These are phyloP conservation scores for Hylyphantes graminicola DNA, from an alignment of 1,140 invertebrate species.

Conservation along the genomic window DNA sequence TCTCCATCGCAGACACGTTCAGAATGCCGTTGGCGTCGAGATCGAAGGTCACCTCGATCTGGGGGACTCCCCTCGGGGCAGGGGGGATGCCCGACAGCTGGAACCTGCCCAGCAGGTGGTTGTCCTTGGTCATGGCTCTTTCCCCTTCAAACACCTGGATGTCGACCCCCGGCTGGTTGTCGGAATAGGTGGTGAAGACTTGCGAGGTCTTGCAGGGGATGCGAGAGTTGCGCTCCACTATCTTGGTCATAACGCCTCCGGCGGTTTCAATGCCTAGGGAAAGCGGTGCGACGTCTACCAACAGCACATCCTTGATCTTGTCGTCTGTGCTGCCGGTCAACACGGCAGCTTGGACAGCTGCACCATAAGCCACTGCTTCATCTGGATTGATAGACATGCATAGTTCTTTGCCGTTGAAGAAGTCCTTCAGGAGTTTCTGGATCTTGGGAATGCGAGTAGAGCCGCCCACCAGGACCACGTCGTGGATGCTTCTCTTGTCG, in stretches of 20 bases:
- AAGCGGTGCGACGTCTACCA: no score
- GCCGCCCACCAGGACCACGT: constrained; percentile 72
- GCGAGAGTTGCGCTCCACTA: constrained; percentile 67
- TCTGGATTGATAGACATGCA: constrained; percentile 75
- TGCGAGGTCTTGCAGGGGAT: constrained; percentile 67
- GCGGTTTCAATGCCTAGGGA: no score
- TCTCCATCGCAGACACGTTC: constrained; percentile 70
- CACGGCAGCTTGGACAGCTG: constrained; percentile 72
- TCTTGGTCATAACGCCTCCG: no score
- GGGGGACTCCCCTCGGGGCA: constrained; percentile 73
- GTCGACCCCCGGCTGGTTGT: constrained; percentile 74
- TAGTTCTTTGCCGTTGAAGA: constrained; percentile 73
- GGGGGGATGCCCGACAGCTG: constrained; percentile 65
- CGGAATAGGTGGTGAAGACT: constrained; percentile 67
- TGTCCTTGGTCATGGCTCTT: constrained; percentile 68
- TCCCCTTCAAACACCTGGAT: constrained; percentile 78
- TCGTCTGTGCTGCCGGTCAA: constrained; percentile 66
- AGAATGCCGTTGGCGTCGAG: constrained; percentile 71
- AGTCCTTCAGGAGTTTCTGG: constrained; percentile 65
- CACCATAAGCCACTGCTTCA: constrained; percentile 74
- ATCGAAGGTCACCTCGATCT: constrained; percentile 74
- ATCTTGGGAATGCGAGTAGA: constrained; percentile 69
- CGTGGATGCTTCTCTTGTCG: no score
- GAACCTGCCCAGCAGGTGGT: constrained; percentile 66
- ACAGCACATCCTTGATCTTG: constrained; percentile 66